phyloP scores from a whole-genome alignment of 2,113 vertebrate genomes.

The Ardeotis arabs region DNA sequence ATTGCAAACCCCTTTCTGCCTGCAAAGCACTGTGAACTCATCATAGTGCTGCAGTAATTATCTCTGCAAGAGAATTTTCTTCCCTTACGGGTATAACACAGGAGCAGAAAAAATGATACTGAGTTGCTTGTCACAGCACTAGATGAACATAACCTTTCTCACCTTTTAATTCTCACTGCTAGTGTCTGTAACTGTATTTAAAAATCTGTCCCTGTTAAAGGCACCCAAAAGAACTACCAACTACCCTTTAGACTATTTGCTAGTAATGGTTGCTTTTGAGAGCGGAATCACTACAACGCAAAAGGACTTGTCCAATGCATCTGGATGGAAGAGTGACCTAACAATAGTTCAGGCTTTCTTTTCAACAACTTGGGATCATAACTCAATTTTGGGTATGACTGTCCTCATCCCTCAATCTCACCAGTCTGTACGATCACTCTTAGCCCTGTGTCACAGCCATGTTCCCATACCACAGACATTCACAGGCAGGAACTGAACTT shows the following conservation, averaged over 20 bases:
- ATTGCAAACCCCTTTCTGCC: not conserved
- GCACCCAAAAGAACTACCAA: not conserved
- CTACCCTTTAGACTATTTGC: not conserved
- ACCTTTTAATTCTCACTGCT: not conserved
- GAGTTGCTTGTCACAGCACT: not conserved
- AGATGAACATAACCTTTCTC: not conserved
- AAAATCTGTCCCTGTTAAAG: not conserved
- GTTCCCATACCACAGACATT: not conserved
- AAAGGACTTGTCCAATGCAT: not conserved
- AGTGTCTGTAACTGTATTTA: not conserved
- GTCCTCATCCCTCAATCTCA: not conserved
- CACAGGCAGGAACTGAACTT: not conserved
- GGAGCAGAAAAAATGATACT: not conserved
- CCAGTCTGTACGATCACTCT: not conserved
- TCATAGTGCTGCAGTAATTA: conserved; percentile 8
- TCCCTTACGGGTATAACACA: not conserved
- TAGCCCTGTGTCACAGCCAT: not conserved
- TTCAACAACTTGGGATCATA: not conserved
- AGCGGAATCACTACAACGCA: not conserved
- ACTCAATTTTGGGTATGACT: not conserved
- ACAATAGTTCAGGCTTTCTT: not conserved
- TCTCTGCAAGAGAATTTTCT: conserved; percentile 1
- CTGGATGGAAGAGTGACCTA: not conserved
- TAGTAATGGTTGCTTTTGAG: not conserved
- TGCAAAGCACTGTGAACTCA: not conserved